Conservation (phyloP, 1,140 invertebrate species). For the Chelonus insularis region DNA sequence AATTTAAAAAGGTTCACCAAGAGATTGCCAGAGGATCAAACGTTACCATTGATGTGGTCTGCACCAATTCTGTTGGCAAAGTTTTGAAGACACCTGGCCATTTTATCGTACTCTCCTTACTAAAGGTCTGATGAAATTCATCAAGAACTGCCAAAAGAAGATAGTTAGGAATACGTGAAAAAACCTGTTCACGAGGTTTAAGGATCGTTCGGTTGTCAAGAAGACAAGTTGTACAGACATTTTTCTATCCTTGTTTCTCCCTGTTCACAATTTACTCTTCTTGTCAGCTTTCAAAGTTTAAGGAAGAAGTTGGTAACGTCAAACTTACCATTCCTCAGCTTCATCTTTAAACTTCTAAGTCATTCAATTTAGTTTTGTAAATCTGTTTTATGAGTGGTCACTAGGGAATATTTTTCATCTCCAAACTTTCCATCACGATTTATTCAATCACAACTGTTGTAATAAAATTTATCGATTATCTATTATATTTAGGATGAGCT, state of each 20-base stretch:
- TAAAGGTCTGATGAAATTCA: not conserved
- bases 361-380: not conserved
- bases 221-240: conserved; percentile 14
- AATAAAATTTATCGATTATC: not conserved
- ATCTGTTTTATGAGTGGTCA: not conserved
- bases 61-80: conserved; percentile 2
- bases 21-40: too few species aligned
- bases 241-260: conserved; percentile 1
- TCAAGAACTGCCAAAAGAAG: not conserved
- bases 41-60: not conserved
- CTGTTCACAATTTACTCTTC: conserved; percentile 4
- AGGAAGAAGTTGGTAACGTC: not conserved
- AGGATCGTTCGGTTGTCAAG: conserved; percentile 8
- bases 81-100: not conserved
- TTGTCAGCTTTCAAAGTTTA: not conserved
- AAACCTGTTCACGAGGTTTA: conserved; percentile 1
- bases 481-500: not conserved
- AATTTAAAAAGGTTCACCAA: too few species aligned
- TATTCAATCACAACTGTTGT: not conserved
- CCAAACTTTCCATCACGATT: not conserved
- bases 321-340: not conserved
- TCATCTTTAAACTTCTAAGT: not conserved
- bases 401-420: not conserved
- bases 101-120: conserved; percentile 8
- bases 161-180: not conserved